Percentiles rank a stretch among this genome's conserved stretches.
Evolutionary conservation across 2,888 invertebrate species (phyloP).

Genomic region (Nemotelus pantherinus): DNA sequence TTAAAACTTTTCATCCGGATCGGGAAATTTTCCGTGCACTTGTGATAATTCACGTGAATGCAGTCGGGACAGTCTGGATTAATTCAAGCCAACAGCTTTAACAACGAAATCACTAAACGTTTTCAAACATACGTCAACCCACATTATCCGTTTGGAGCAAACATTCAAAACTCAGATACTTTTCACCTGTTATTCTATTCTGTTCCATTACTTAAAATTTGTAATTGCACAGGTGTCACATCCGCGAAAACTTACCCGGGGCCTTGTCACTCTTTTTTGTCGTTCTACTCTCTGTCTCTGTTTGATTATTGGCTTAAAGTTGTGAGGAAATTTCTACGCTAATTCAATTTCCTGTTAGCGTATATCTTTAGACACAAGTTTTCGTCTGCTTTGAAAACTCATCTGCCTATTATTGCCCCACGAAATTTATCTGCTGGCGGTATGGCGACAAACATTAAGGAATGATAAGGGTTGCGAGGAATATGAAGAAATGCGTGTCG

Average conservation of each 20-base stretch:
- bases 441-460: background rate
- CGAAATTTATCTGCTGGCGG: background rate
- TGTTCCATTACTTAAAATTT: background rate
- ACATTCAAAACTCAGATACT: too few relatives aligned
- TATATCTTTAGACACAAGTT: slow-evolving; percentile 26
- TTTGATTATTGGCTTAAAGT: slow-evolving; percentile 28
- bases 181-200: too few relatives aligned
- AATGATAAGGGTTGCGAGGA: background rate
- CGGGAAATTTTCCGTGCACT: too few relatives aligned
- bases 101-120: too few relatives aligned
- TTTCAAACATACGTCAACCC: too few relatives aligned
- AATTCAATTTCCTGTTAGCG: slow-evolving; percentile 31
- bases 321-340: slow-evolving; percentile 32
- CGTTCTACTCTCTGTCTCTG: background rate
- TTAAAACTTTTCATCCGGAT: too few relatives aligned
- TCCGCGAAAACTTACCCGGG: slow-evolving; percentile 14
- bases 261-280: background rate
- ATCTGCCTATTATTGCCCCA: slow-evolving; percentile 13
- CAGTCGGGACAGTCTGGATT: too few relatives aligned
- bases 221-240: slow-evolving; percentile 17
- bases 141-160: too few relatives aligned
- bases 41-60: too few relatives aligned
- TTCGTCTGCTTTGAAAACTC: slow-evolving; percentile 24
- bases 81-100: too few relatives aligned
- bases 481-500: background rate